Evolutionary conservation across 2,797 vertebrate genomes (phyloP).

Genomic region (Phaenicophaeus curvirostris): DNA sequence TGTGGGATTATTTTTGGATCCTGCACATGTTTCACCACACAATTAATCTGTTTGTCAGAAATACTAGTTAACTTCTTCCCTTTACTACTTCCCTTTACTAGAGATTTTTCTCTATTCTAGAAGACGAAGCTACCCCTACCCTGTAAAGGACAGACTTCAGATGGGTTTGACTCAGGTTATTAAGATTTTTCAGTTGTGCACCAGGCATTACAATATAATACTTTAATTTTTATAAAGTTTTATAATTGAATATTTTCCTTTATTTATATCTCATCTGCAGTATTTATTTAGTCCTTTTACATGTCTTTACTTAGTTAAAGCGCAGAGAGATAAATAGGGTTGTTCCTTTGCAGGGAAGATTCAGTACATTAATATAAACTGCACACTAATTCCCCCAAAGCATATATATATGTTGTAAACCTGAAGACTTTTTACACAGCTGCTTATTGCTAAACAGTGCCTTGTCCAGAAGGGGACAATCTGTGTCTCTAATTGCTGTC

Average conservation of each 20-base stretch:
- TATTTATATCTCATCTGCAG: constrained; percentile 30
- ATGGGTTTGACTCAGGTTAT: not conserved
- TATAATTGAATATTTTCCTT: constrained; percentile 39
- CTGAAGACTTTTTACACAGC: constrained; percentile 96
- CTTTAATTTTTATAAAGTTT: constrained; percentile 45
- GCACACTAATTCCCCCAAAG: constrained; percentile 85
- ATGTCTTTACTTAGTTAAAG: constrained; percentile 76
- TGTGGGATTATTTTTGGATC: constrained; percentile 62
- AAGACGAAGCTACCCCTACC: not conserved
- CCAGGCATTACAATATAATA: not conserved
- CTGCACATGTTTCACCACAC: constrained; percentile 59
- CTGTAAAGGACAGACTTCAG: not conserved
- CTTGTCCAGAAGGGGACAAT: constrained; percentile 99
- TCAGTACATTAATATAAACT: constrained; percentile 85
- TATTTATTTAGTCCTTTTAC: constrained; percentile 77
- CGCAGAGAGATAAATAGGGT: constrained; percentile 74
- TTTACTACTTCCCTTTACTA: constrained; percentile 45
- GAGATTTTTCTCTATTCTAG: not conserved
- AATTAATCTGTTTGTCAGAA: constrained; percentile 74
- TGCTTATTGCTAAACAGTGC: constrained; percentile 99
- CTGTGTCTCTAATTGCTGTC: constrained; percentile 99
- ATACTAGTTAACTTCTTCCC: constrained; percentile 54
- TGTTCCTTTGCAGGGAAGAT: constrained; percentile 71
- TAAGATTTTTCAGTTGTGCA: not conserved
- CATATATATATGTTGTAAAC: constrained; percentile 92